phyloP scores from a whole-genome alignment of 2,113 vertebrate genomes.

The Notiomystis cincta region DNA sequence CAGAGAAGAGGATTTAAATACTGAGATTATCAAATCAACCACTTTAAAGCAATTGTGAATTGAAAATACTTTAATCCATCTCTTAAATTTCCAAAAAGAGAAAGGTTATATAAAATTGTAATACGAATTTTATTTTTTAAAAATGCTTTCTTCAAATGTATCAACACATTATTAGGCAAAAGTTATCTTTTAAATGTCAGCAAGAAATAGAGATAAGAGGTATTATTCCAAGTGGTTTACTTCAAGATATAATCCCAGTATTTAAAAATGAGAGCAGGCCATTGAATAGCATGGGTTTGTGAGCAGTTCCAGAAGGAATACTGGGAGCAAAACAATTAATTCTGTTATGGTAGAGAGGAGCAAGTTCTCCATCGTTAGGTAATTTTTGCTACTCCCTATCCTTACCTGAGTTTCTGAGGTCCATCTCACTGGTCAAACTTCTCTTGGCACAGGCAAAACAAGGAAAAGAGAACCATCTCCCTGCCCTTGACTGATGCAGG shows the following conservation, averaged over 20 bases:
- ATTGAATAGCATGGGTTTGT: not conserved
- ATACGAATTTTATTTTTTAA: not conserved
- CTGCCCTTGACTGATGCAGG: not conserved
- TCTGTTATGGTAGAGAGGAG: not conserved
- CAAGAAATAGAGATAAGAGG: not conserved
- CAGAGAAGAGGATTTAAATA: not conserved
- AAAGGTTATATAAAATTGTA: not conserved
- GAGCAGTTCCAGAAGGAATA: not conserved
- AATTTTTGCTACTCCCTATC: not conserved
- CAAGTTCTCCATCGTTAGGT: not conserved
- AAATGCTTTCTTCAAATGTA: not conserved
- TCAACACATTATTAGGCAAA: not conserved
- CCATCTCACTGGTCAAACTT: not conserved
- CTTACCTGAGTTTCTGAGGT: not conserved
- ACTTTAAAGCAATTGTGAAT: not conserved
- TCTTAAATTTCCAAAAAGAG: not conserved
- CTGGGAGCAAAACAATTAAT: not conserved
- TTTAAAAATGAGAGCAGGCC: not conserved
- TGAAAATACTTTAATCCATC: not conserved
- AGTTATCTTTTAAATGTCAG: not conserved
- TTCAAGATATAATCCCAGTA: not conserved
- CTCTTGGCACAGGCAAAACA: not conserved
- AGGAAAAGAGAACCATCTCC: not conserved
- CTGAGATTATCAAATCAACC: not conserved
- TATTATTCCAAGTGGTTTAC: not conserved